These are phyloP conservation scores for Manis javanica DNA, from an alignment of 2,797 vertebrate genomes.

Conservation along the genomic window DNA sequence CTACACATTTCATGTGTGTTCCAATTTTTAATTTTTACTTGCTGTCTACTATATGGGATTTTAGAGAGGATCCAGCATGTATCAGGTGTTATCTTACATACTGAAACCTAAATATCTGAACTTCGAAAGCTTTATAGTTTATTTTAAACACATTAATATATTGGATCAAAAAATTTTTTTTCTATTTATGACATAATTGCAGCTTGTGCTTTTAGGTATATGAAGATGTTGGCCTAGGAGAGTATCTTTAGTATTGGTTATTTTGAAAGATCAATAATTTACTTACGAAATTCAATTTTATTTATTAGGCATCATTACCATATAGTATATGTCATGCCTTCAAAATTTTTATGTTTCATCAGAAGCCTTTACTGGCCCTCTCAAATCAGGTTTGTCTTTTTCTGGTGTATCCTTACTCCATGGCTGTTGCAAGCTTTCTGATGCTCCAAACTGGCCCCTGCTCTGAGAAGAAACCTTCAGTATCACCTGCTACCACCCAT, in stretches of 20 bases:
- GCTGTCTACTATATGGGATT: not conserved
- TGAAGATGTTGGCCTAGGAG: not conserved
- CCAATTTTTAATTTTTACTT: slow-evolving; percentile 48
- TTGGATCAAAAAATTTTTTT: not conserved
- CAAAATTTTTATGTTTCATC: not conserved
- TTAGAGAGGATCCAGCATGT: not conserved
- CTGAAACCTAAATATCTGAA: slow-evolving; percentile 18
- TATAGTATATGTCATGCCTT: not conserved
- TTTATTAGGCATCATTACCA: not conserved
- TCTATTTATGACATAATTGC: not conserved
- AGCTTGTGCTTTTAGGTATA: not conserved
- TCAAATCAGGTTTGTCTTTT: not conserved
- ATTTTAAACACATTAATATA: slow-evolving; percentile 13
- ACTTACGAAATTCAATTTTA: slow-evolving; percentile 32
- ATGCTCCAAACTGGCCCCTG: not conserved
- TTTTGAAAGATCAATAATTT: slow-evolving; percentile 13
- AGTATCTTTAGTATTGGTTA: not conserved
- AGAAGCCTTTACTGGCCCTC: not conserved
- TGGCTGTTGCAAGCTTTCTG: not conserved
- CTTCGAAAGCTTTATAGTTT: not conserved
- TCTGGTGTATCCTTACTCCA: not conserved
- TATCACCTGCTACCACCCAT: not conserved
- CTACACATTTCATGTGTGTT: not conserved
- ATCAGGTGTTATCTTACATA: not conserved
- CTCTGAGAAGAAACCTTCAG: not conserved